Base-by-base conservation (phyloP, 2,797 vertebrate genomes). In the Oophaga sylvatica region DNA sequence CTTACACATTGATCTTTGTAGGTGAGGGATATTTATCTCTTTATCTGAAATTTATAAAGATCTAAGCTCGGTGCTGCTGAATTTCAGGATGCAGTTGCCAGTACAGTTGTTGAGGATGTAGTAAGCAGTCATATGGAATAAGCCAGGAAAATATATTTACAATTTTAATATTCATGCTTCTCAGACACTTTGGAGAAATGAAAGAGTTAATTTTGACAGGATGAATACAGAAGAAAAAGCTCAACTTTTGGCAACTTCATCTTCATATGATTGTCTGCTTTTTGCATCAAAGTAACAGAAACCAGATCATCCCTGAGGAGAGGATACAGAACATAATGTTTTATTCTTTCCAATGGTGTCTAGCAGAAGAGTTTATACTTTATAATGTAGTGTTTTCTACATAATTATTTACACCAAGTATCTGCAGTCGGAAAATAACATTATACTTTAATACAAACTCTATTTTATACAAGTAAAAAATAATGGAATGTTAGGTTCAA, bases 161-260 rank as follows among this genome's bases (percentile, higher is more conserved):
- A n/a, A 57, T 82, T 1, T 67, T 57, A 29, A 2, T 1, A 82
- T 26, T 3, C 12, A 17, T 71, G 22, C 35, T 31, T 48, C 22
- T 65, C 31, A 48, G 29, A 48, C 45, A 65, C 75, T 53, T 45
- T 56, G 59, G 15, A 19, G 53, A 20, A 63, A 56, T 87, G 60
- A 75, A 90, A 83, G 63, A 53, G 83, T 80, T 89, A 84, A 81
- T 83, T 85, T 67, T 0, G 60, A 90, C 65, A 85, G 78, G 77
- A n/a, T 80, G 86, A 80, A 90, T 87, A 71, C 5, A 75, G 2
- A 26, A 85, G 77, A 89, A 90, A 89, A 81, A 91, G 68, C 83
- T 92, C 90, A 90, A 79, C 83, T 83, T 90, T 90, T 92, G 91
- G 89, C 90, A 88, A 59, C 10, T 76, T 10, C 22, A 57, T 80